Conservation (phyloP, 2,113 vertebrate species). For the Melanotaenia duboulayi region DNA sequence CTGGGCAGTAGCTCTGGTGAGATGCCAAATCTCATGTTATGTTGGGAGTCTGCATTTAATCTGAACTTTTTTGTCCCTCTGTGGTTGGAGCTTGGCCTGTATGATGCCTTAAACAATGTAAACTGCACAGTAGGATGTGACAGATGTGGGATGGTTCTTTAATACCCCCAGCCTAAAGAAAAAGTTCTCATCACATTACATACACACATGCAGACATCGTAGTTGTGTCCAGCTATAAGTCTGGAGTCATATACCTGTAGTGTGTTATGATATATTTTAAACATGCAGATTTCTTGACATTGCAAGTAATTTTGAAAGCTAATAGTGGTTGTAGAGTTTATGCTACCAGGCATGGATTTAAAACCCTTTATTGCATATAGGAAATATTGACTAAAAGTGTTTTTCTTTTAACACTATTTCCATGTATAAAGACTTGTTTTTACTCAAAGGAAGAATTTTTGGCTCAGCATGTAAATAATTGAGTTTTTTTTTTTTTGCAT, state of each 20-base stretch:
- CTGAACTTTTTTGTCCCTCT: constrained; percentile 62
- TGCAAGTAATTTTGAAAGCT: neutral
- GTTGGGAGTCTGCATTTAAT: constrained; percentile 84
- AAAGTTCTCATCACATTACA: neutral
- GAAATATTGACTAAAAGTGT: neutral
- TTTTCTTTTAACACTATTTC: neutral
- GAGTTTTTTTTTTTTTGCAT: no score
- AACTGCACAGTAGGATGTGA: constrained; percentile 25
- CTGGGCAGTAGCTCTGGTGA: constrained; percentile 54
- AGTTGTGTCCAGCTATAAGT: neutral
- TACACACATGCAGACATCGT: neutral
- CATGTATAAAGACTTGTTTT: neutral
- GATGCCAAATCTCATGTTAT: constrained; percentile 80
- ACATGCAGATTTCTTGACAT: neutral
- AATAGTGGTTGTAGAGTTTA: neutral
- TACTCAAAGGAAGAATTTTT: no score
- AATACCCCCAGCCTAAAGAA: neutral
- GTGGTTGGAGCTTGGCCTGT: constrained; percentile 23
- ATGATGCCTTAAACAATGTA: constrained; percentile 55
- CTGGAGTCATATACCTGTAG: no score
- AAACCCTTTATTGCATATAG: neutral
- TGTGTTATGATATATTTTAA: neutral
- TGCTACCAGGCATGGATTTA: neutral
- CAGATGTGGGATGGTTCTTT: neutral
- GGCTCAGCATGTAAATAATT: no score